Percentiles rank a stretch among this genome's conserved stretches.
These are phyloP conservation scores for Equus przewalskii DNA, from an alignment of 2,113 vertebrate genomes.

Conservation along the genomic window DNA sequence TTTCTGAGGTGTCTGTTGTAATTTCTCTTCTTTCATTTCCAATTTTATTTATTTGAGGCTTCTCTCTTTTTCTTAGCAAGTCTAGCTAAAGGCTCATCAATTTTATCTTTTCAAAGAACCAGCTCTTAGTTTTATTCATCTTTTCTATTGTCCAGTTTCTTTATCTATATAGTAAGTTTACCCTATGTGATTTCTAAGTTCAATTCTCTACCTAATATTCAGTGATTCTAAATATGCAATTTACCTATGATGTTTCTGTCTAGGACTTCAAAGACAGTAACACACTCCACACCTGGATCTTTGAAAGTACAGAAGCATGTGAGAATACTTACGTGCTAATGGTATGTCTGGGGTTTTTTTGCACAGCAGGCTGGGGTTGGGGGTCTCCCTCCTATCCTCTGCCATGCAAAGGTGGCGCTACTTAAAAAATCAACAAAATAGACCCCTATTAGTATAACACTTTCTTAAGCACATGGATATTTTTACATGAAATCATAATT, in stretches of 20 bases:
- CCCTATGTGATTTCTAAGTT: not conserved
- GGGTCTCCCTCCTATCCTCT: not conserved
- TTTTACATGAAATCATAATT: not conserved
- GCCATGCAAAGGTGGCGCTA: not conserved
- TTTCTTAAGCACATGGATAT: not conserved
- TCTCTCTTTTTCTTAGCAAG: too few species aligned
- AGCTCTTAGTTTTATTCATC: too few species aligned
- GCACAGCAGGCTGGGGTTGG: too few species aligned
- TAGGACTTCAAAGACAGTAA: not conserved
- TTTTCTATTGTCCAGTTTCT: not conserved
- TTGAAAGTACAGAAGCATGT: not conserved
- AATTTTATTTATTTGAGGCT: too few species aligned
- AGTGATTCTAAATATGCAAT: not conserved
- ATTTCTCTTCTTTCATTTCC: too few species aligned
- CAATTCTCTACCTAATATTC: not conserved
- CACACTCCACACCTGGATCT: not conserved
- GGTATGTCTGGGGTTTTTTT: not conserved
- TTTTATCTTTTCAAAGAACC: too few species aligned
- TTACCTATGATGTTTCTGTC: not conserved
- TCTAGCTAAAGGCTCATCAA: too few species aligned
- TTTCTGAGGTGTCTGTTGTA: too few species aligned
- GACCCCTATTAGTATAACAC: not conserved
- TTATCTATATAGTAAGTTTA: not conserved
- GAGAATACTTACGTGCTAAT: not conserved
- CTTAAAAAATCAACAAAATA: not conserved